Percentiles rank a stretch among this genome's conserved stretches.
Evolutionary conservation across 2,797 vertebrate species (phyloP).

Genomic region (Acomys russatus): DNA sequence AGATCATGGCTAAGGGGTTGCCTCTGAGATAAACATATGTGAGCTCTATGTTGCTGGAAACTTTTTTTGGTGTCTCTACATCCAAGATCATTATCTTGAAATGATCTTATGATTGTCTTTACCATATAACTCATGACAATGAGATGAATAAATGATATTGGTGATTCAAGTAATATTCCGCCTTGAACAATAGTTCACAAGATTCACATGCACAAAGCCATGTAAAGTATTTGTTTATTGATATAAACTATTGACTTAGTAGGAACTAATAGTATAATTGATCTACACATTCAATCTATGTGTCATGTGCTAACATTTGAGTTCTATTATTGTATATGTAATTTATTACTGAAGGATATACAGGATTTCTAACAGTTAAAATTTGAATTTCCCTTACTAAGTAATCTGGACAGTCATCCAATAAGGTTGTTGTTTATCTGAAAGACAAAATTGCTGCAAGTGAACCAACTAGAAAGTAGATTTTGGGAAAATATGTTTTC

Average conservation of each 20-base stretch:
- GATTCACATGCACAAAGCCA: background rate
- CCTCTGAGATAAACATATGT: background rate
- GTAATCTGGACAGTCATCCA: slow-evolving; percentile 11
- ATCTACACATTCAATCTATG: background rate
- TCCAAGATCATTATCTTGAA: background rate
- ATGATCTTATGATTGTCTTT: background rate
- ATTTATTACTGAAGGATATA: background rate
- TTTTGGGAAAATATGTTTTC: slow-evolving; percentile 54
- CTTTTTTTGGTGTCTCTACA: background rate
- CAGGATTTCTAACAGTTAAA: slow-evolving; percentile 22
- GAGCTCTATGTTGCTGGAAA: background rate
- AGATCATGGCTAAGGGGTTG: background rate
- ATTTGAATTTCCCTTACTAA: slow-evolving; percentile 44
- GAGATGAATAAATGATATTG: background rate
- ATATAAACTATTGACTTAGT: slow-evolving; percentile 51
- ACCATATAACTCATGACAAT: background rate
- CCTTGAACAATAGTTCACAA: background rate
- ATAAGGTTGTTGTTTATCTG: slow-evolving; percentile 25
- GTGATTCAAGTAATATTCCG: background rate
- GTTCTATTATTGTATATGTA: background rate
- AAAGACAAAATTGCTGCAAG: slow-evolving; percentile 36
- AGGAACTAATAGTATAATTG: background rate
- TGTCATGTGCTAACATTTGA: background rate
- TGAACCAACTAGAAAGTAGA: background rate
- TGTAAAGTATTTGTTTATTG: slow-evolving; percentile 35